Conservation (phyloP, 2,888 invertebrate genomes). For the Coelogynopora nodosa region DNA sequence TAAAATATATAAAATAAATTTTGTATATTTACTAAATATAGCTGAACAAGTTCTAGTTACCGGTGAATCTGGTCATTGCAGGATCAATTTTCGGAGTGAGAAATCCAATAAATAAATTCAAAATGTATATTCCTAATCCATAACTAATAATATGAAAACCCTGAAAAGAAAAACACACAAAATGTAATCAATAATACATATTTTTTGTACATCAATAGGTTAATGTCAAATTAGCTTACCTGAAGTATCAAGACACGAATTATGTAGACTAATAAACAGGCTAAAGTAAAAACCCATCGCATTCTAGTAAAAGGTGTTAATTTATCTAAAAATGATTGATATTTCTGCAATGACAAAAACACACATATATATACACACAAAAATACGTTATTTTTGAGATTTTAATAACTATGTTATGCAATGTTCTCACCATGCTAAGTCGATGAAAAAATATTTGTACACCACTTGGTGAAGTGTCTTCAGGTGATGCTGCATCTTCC, state of each 20-base stretch:
- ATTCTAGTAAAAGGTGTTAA: constrained; percentile 15
- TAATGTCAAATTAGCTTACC: neutral
- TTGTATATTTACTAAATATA: too few species aligned
- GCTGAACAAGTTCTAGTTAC: constrained; percentile 62
- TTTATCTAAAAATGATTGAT: constrained; percentile 35
- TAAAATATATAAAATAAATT: too few species aligned
- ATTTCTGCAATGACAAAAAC: constrained; percentile 19
- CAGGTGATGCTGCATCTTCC: neutral
- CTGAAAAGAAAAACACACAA: too few species aligned
- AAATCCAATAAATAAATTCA: constrained; percentile 99
- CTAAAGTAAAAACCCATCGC: constrained; percentile 15
- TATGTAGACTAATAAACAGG: neutral
- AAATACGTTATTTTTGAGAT: too few species aligned
- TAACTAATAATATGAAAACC: constrained; percentile 99
- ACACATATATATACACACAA: too few species aligned
- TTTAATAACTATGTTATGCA: too few species aligned
- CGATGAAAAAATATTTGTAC: neutral
- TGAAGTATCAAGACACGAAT: neutral
- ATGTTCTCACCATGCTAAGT: neutral
- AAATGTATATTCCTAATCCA: constrained; percentile 95
- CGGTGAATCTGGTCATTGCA: constrained; percentile 80
- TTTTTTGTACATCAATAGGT: too few species aligned
- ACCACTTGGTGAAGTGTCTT: neutral
- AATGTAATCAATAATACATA: too few species aligned
- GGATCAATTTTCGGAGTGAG: constrained; percentile 99